phyloP scores from a whole-genome alignment of 1,140 invertebrate genomes.

The Sycophaga agraensis region DNA sequence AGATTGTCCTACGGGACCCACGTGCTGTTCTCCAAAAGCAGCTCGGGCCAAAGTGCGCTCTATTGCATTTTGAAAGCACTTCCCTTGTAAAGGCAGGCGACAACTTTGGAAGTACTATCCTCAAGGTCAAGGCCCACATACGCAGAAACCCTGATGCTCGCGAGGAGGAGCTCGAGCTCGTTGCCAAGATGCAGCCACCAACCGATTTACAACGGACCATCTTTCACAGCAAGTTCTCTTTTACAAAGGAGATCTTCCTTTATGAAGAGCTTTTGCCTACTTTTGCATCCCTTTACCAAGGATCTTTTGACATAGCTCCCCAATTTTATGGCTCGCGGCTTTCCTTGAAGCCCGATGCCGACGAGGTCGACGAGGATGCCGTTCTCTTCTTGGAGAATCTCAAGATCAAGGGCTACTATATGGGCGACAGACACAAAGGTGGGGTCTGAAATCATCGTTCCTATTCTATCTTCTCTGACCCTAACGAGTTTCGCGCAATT shows the following conservation, averaged over 20 bases:
- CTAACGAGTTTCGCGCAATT: no score
- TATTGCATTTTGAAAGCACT: slow-evolving; percentile 32
- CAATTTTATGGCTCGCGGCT: slow-evolving; percentile 59
- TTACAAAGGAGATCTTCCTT: slow-evolving; percentile 47
- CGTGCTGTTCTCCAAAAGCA: slow-evolving; percentile 32
- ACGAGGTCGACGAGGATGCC: slow-evolving; percentile 57
- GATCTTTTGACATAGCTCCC: slow-evolving; percentile 49
- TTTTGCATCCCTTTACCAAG: slow-evolving; percentile 22
- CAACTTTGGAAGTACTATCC: slow-evolving; percentile 62
- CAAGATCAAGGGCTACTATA: slow-evolving; percentile 53
- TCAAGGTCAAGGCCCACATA: slow-evolving; percentile 46
- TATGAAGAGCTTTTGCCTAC: slow-evolving; percentile 40
- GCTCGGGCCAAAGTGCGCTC: slow-evolving; percentile 29
- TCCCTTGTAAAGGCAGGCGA: slow-evolving; percentile 53
- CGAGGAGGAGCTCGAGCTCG: slow-evolving; percentile 33
- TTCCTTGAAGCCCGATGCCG: slow-evolving; percentile 42
- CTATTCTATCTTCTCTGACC: no score
- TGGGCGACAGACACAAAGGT: slow-evolving; percentile 51
- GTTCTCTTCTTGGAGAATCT: slow-evolving; percentile 62
- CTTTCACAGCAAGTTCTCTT: slow-evolving; percentile 45
- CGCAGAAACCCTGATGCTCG: neutral
- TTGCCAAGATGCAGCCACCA: slow-evolving; percentile 46
- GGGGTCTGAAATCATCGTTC: no score
- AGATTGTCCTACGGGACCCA: slow-evolving; percentile 31
- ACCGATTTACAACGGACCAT: slow-evolving; percentile 41